A percentile compares a stretch with the other conserved stretches of the same genome.
Conservation (phyloP, 2,888 invertebrate species). For the Hydriomena furcata region DNA sequence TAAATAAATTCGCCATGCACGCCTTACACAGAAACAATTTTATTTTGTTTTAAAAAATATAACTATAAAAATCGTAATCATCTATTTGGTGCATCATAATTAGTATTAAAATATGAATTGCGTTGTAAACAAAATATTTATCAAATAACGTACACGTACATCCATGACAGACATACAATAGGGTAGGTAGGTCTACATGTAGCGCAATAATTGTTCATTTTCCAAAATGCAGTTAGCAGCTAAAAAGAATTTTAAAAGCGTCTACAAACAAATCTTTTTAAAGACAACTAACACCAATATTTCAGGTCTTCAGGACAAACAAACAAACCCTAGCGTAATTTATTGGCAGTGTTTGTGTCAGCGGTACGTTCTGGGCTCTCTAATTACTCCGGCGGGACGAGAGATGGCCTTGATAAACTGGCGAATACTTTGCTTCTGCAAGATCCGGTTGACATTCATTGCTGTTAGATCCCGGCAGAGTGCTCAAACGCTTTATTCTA, state of each 20-base stretch:
- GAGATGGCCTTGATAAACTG: slow-evolving; percentile 21
- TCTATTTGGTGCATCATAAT: too few relatives aligned
- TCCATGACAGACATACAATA: too few relatives aligned
- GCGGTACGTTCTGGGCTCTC: slow-evolving; percentile 9
- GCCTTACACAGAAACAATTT: too few relatives aligned
- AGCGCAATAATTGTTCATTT: too few relatives aligned
- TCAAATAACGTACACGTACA: too few relatives aligned
- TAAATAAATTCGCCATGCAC: too few relatives aligned
- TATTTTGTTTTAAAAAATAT: too few relatives aligned
- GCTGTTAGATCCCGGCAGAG: not conserved
- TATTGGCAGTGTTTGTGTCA: slow-evolving; percentile 22
- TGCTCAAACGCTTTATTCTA: too few relatives aligned
- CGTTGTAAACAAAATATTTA: too few relatives aligned
- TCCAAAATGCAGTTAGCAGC: not conserved
- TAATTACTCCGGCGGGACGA: slow-evolving; percentile 28
- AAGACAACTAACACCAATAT: slow-evolving; percentile 25
- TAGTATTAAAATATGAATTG: too few relatives aligned
- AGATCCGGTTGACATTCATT: slow-evolving; percentile 11
- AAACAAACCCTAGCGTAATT: slow-evolving; percentile 25
- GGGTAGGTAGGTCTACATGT: too few relatives aligned
- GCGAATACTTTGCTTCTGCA: slow-evolving; percentile 7
- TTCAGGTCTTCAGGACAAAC: slow-evolving; percentile 28
- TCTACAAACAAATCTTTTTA: slow-evolving; percentile 14
- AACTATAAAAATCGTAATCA: too few relatives aligned
- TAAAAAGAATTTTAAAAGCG: not conserved